These are phyloP conservation scores for Bursaphelenchus okinawaensis DNA, from an alignment of 2,888 invertebrate genomes.

Conservation along the genomic window DNA sequence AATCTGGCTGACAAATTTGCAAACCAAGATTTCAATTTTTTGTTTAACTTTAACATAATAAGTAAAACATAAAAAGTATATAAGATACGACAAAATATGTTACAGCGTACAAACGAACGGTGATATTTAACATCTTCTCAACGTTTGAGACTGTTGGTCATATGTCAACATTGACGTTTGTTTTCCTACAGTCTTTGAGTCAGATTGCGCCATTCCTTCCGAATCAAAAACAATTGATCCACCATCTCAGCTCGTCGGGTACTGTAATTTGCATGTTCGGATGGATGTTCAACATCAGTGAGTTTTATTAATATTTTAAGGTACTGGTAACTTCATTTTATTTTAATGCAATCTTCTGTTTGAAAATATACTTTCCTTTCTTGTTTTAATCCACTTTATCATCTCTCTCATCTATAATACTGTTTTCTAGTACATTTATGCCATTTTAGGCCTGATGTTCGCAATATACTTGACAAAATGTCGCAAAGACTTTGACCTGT, in stretches of 20 bases:
- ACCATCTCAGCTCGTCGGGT: conserved; percentile 7
- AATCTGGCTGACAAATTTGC: no score
- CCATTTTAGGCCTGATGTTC: conserved; percentile 20
- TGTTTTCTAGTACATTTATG: no score
- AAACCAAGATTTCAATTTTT: no score
- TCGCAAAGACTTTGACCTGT: conserved; percentile 19
- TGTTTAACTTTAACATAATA: no score
- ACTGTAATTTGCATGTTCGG: conserved; percentile 9
- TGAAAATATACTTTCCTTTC: no score
- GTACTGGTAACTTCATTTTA: neutral
- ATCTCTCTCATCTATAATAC: no score
- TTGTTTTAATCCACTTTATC: no score
- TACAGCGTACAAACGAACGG: conserved; percentile 3
- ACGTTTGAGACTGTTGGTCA: conserved; percentile 21
- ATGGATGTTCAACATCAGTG: conserved; percentile 1
- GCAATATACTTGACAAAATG: conserved; percentile 15
- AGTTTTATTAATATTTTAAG: neutral
- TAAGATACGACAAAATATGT: no score
- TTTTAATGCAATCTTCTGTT: no score
- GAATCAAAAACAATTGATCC: conserved; percentile 1
- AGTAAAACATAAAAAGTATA: no score
- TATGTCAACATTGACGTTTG: conserved; percentile 21
- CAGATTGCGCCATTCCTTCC: conserved; percentile 24
- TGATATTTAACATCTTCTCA: conserved; percentile 11
- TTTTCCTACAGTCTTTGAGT: conserved; percentile 19